Conservation (phyloP, 2,113 vertebrate genomes). For the Myanophis thanlyinensis region DNA sequence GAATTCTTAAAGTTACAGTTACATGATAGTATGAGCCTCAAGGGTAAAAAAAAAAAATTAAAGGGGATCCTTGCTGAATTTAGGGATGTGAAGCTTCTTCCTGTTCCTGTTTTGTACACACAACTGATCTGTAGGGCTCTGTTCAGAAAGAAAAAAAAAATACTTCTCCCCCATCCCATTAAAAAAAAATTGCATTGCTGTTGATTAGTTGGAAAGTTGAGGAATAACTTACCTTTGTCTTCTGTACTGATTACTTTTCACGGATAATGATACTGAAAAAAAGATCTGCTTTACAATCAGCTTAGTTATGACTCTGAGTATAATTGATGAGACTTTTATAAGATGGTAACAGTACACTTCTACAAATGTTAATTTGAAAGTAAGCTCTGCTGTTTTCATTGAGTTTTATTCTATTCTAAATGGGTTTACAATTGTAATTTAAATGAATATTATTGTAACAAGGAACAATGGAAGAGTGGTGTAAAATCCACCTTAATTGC, state of each 20-base stretch:
- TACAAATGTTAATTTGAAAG: neutral
- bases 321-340: neutral
- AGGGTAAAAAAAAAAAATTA: neutral
- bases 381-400: neutral
- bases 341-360: neutral
- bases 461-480: neutral
- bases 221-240: neutral
- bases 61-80: neutral
- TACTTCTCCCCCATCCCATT: neutral
- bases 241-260: neutral
- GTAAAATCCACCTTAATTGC: neutral
- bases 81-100: neutral
- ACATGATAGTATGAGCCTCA: neutral
- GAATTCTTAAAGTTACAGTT: neutral
- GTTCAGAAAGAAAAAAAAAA: neutral
- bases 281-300: neutral
- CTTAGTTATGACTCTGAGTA: neutral
- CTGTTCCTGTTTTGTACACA: neutral
- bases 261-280: neutral
- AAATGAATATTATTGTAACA: neutral
- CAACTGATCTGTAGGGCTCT: neutral
- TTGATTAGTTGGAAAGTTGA: neutral
- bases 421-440: neutral
- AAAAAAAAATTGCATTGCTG: neutral
- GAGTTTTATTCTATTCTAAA: neutral